Evolutionary conservation across 92 coral and sea anemone genomes (phyloP).

Genomic region (Heliopora coerulea): DNA sequence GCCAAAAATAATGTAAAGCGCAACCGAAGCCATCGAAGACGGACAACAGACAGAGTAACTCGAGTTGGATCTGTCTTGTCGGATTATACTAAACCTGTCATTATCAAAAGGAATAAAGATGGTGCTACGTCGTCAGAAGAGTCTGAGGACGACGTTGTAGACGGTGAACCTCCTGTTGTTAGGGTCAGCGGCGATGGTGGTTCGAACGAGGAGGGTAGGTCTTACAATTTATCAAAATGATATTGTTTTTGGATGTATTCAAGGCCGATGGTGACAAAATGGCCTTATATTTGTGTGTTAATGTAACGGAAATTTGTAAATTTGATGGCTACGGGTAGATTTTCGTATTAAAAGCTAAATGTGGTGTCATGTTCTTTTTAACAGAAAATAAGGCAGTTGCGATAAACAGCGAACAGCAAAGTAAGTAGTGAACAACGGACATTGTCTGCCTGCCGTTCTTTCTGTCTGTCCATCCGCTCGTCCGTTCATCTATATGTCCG

Average conservation of each 20-base stretch:
- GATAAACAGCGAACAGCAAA: constrained; percentile 21
- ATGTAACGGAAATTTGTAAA: too few relatives aligned
- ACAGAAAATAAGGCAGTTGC: constrained; percentile 28
- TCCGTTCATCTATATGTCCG: background rate
- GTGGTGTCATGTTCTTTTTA: too few relatives aligned
- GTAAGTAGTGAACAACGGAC: constrained; percentile 8
- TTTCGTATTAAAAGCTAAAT: too few relatives aligned
- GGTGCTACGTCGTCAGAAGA: constrained; percentile 82
- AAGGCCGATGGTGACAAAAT: too few relatives aligned
- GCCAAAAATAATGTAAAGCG: constrained; percentile 93
- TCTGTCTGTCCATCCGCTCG: constrained; percentile 2
- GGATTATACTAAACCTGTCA: constrained; percentile 93
- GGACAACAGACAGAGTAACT: constrained; percentile 70
- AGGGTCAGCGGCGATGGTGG: constrained; percentile 99
- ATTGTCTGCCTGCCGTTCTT: background rate
- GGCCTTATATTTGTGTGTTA: too few relatives aligned
- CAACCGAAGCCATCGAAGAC: constrained; percentile 91
- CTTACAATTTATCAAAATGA: too few relatives aligned
- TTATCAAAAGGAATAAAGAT: constrained; percentile 85
- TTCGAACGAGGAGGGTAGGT: constrained; percentile 68
- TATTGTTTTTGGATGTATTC: too few relatives aligned
- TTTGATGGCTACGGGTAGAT: too few relatives aligned
- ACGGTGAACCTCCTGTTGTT: constrained; percentile 86
- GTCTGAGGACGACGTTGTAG: constrained; percentile 70
- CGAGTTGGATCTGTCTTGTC: constrained; percentile 97